A percentile compares a stretch with the other conserved stretches of the same genome.
phyloP scores from a whole-genome alignment of 2,113 vertebrate species.

The Tetrax tetrax region DNA sequence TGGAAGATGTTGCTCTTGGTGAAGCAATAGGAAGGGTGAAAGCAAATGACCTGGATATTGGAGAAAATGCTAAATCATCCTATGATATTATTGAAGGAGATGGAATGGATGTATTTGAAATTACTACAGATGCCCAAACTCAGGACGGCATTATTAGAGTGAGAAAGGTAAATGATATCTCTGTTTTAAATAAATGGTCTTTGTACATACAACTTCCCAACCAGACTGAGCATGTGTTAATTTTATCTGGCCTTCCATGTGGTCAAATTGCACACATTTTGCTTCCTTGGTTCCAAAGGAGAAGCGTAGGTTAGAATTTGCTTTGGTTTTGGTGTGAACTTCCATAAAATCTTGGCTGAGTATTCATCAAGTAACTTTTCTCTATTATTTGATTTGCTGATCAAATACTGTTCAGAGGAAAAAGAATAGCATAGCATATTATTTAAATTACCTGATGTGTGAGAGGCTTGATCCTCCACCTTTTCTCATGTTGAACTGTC shows the following conservation, averaged over 20 bases:
- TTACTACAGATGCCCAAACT: conserved; percentile 86
- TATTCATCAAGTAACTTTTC: background rate
- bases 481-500: background rate
- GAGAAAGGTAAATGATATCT: conserved; percentile 83
- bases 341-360: background rate
- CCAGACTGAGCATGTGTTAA: background rate
- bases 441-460: background rate
- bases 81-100: conserved; percentile 95
- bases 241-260: background rate
- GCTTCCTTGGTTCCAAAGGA: background rate
- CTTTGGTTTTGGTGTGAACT: background rate
- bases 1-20: conserved; percentile 88
- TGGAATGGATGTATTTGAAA: conserved; percentile 90
- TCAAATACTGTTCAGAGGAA: background rate
- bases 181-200: background rate
- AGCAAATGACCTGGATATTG: conserved; percentile 92
- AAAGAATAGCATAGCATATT: background rate
- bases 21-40: conserved; percentile 90
- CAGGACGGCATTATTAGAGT: conserved; percentile 92
- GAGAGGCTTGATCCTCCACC: background rate
- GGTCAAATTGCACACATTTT: background rate
- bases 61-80: conserved; percentile 91
- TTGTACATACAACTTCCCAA: background rate
- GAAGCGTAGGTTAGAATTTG: background rate
- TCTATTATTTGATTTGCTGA: background rate